Evolutionary conservation across 2,888 invertebrate genomes (phyloP).

Genomic region (Celastrina argiolus): DNA sequence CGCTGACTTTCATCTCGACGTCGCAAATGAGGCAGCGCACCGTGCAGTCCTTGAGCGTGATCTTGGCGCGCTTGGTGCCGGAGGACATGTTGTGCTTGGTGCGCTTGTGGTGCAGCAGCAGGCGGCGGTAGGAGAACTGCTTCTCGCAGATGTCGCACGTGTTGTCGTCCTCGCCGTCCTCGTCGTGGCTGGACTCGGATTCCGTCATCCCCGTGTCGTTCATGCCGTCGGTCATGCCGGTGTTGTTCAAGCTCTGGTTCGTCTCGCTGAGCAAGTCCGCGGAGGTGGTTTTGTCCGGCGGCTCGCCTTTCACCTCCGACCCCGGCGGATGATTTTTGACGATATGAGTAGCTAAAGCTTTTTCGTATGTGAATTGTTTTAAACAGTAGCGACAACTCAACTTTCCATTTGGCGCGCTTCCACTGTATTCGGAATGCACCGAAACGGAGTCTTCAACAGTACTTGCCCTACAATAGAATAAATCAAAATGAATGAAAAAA

Average conservation of each 20-base stretch:
- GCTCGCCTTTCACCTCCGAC: constrained; percentile 49
- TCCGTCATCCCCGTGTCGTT: constrained; percentile 39
- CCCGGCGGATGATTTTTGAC: constrained; percentile 43
- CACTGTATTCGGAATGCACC: constrained; percentile 45
- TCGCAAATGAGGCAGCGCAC: constrained; percentile 70
- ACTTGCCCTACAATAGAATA: constrained; percentile 46
- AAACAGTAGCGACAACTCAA: constrained; percentile 55
- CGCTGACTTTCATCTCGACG: constrained; percentile 64
- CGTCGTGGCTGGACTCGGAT: constrained; percentile 63
- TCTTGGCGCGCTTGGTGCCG: constrained; percentile 61
- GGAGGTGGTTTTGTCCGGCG: constrained; percentile 45
- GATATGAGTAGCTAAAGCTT: constrained; percentile 49
- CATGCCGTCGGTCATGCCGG: constrained; percentile 39
- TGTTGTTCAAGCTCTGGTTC: constrained; percentile 34
- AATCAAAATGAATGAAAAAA: constrained; percentile 17
- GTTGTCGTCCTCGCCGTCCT: constrained; percentile 60
- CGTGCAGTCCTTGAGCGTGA: constrained; percentile 62
- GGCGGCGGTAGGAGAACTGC: constrained; percentile 63
- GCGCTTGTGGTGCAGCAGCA: constrained; percentile 62
- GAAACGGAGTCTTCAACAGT: constrained; percentile 51
- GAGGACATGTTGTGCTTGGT: constrained; percentile 68
- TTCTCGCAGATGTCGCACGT: constrained; percentile 73
- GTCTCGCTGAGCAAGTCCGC: constrained; percentile 44
- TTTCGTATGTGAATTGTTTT: constrained; percentile 63
- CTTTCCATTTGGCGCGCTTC: constrained; percentile 35